A percentile compares a stretch with the other conserved stretches of the same genome.
These are phyloP conservation scores for Listronotus bonariensis DNA, from an alignment of 1,140 invertebrate species.

Conservation along the genomic window DNA sequence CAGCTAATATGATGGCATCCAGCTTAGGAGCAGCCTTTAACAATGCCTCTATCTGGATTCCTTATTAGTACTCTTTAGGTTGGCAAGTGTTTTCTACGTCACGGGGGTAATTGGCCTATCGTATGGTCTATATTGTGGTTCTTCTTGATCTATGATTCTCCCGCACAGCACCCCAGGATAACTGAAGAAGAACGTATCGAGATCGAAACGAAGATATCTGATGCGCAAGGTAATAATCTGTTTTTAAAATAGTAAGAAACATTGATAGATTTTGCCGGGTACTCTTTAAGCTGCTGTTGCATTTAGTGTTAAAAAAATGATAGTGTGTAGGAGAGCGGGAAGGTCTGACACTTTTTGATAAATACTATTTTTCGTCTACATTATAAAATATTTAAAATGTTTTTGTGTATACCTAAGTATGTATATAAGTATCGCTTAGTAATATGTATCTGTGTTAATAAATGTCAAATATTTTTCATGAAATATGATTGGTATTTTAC, in stretches of 20 bases:
- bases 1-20: constrained; percentile 87
- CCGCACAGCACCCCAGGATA: constrained; percentile 85
- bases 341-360: no score
- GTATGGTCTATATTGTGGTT: constrained; percentile 87
- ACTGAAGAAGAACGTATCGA: constrained; percentile 76
- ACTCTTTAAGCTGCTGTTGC: no score
- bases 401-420: no score
- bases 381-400: no score
- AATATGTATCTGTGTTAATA: no score
- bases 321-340: no score
- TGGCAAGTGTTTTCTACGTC: constrained; percentile 85
- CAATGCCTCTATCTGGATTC: constrained; percentile 80
- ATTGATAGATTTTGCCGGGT: no score
- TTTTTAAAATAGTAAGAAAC: background rate
- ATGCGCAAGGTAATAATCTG: constrained; percentile 40
- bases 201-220: constrained; percentile 75
- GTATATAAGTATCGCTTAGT: no score
- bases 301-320: no score
- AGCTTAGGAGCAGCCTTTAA: constrained; percentile 81
- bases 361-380: no score
- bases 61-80: constrained; percentile 77
- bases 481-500: no score
- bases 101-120: constrained; percentile 76
- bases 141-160: constrained; percentile 82
- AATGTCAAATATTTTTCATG: no score